Evolutionary conservation across 2,888 invertebrate species (phyloP).

Genomic region (Dascillus cervinus): DNA sequence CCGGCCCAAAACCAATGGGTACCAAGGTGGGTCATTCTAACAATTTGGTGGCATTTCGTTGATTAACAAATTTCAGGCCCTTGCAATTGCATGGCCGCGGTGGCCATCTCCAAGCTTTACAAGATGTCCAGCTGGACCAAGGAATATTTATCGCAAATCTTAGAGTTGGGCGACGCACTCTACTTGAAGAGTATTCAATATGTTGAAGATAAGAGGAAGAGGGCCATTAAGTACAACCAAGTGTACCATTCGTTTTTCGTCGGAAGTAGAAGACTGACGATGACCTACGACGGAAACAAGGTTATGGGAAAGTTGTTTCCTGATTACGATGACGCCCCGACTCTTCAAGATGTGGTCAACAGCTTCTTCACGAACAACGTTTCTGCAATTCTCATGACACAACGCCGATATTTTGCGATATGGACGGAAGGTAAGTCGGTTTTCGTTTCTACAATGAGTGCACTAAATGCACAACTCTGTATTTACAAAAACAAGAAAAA

Average conservation of each 20-base stretch:
- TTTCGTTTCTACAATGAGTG: not conserved
- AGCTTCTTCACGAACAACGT: conserved; percentile 27
- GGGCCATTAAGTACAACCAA: conserved; percentile 24
- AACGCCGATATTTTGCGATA: conserved; percentile 28
- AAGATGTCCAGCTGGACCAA: conserved; percentile 53
- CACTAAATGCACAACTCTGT: too few species aligned
- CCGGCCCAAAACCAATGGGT: conserved; percentile 28
- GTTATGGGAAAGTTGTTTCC: conserved; percentile 18
- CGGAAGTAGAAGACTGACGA: conserved; percentile 26
- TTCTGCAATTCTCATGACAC: conserved; percentile 28
- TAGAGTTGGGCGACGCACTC: conserved; percentile 48
- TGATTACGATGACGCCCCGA: conserved; percentile 13
- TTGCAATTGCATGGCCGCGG: conserved; percentile 50
- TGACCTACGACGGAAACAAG: conserved; percentile 24
- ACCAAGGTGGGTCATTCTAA: conserved; percentile 31
- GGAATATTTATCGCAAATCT: conserved; percentile 48
- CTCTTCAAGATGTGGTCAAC: conserved; percentile 16
- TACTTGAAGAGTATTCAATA: conserved; percentile 30
- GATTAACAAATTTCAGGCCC: conserved; percentile 9
- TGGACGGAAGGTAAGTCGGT: conserved; percentile 22
- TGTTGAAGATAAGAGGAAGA: conserved; percentile 23
- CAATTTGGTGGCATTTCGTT: too few species aligned
- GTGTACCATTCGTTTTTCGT: conserved; percentile 29
- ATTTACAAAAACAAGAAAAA: too few species aligned
- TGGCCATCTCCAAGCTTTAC: conserved; percentile 48